Percentiles rank a stretch among this genome's conserved stretches.
Evolutionary conservation across 2,797 vertebrate genomes (phyloP).

Genomic region (Microctenopoma stevenorrisi): DNA sequence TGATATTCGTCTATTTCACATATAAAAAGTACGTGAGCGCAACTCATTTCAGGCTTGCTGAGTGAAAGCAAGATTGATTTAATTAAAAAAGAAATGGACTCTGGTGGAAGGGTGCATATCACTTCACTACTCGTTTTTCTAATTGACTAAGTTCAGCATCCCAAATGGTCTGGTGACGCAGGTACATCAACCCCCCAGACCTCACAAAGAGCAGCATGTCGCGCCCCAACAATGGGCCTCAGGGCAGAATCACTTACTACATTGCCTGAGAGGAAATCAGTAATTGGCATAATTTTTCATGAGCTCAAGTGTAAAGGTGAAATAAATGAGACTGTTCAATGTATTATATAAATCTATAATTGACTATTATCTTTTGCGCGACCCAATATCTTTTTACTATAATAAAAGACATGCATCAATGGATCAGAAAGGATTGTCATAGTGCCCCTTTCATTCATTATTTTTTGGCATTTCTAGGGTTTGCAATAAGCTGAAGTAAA

Average conservation of each 20-base stretch:
- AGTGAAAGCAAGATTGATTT: slow-evolving; percentile 70
- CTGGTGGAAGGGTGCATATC: slow-evolving; percentile 53
- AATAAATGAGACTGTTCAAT: slow-evolving; percentile 95
- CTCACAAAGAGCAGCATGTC: slow-evolving; percentile 72
- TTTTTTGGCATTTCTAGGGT: too few species aligned
- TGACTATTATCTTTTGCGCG: slow-evolving; percentile 80
- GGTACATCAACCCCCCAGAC: slow-evolving; percentile 56
- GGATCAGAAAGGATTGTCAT: not conserved
- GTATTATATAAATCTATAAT: slow-evolving; percentile 92
- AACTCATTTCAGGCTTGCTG: slow-evolving; percentile 67
- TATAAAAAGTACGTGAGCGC: slow-evolving; percentile 63
- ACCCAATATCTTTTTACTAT: slow-evolving; percentile 27
- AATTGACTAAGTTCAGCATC: slow-evolving; percentile 64
- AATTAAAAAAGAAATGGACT: slow-evolving; percentile 61
- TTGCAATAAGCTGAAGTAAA: too few species aligned
- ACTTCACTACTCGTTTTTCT: slow-evolving; percentile 53
- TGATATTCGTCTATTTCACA: slow-evolving; percentile 66
- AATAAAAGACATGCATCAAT: not conserved
- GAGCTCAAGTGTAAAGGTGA: slow-evolving; percentile 90
- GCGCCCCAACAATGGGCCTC: slow-evolving; percentile 82
- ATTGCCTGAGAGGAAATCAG: slow-evolving; percentile 88
- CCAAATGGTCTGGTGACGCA: slow-evolving; percentile 56
- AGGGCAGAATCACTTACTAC: slow-evolving; percentile 77
- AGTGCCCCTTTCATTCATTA: too few species aligned
- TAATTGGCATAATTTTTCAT: slow-evolving; percentile 97